Base-by-base conservation (phyloP, 2,797 vertebrate species). In the Xenentodon cancila region DNA sequence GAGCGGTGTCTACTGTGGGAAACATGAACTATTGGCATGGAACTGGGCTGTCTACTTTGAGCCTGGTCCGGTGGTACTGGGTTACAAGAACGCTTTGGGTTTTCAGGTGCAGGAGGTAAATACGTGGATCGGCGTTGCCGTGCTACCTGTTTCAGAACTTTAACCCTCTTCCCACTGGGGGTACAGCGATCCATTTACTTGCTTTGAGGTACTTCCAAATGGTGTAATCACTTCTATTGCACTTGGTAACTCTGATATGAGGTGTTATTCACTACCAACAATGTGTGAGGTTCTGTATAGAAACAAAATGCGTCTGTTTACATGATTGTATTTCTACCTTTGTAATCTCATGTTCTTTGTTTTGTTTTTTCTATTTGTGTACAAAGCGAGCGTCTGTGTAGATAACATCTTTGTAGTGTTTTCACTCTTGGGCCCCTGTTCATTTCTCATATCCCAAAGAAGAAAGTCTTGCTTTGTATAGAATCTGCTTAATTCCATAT, bases 161-260 rank as follows among this genome's bases (percentile, higher is more conserved):
- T 37, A 76, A 88, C 79, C 88, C 71, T 65, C 71, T 53, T 84
- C 76, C 81, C 65, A 48, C 48, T 20, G 59, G 73, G 53, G 81
- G 60, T 54, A 50, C 42, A 44, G 59, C 75, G 84, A 79, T 79
- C 65, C 72, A 51, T 78, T 85, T 82, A 81, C 77, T 84, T 66
- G 57, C 89, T 93, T 91, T 93, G 84, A 93, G 78, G 87, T 68
- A 16, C 53, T 71, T 91, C 92, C 92, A 92, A 75, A 77, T 4
- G 48, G 69, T 67, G 63, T 83, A 77, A 73, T 76, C 54, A 59
- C 64, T 50, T 57, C 45, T 53, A 65, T 53, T 68, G 53, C 43
- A 58, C 53, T 76, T 21, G 13, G 64, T 7, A 57, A 63, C 59
- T 66, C 76, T 76, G 48, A 50, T 64, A 64, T 58, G 64, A 75